Base-by-base conservation (phyloP, 2,113 vertebrate species). In the Chionis minor region DNA sequence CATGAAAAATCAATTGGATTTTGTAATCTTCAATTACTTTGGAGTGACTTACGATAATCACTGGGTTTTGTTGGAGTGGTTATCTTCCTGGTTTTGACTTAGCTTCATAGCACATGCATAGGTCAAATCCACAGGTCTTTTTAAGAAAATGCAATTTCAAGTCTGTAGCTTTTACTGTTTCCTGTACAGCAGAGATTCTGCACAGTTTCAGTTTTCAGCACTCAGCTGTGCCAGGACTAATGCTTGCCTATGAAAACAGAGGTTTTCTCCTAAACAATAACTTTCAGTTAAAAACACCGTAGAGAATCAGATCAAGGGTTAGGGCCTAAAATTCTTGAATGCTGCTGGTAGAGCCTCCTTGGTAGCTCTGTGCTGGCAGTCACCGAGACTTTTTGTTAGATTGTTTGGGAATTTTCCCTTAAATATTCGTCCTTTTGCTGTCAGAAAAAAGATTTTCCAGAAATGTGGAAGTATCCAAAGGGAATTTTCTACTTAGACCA, bases 341-440 rank as follows among this genome's bases (percentile, higher is more conserved):
- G 52, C 49, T 81, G 13, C 65, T 89, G n/a, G 77, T 71, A 90
- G 42, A 91, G 9, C 26, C 62, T 80, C 23, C 17, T 70, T 32
- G 70, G 28, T 59, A 8, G 4, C 62, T 92, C 33, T 81, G 26
- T 59, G 59, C 58, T 87, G 71, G 47, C 38, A 73, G 40, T 55
- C 69, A 72, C 45, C 62, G n/a, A 92, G 79, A 67, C 18, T 79
- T 87, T 85, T 86, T 1, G 0, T 87, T 87, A 80, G 69, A 56
- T 40, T 92, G 33, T 45, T 35, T 61, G 13, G 17, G 56, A 69
- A 70, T 91, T 96, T 96, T 87, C 77, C 32, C 62, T 90, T 90
- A 86, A 92, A 94, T 65, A 2, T 86, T 96, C 85, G 54, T 93
- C 61, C 40, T 97, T 95, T 83, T 80, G 12, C 66, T 92, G 58